These are phyloP conservation scores for Cantharis nigra DNA, from an alignment of 2,888 invertebrate genomes.

Conservation along the genomic window DNA sequence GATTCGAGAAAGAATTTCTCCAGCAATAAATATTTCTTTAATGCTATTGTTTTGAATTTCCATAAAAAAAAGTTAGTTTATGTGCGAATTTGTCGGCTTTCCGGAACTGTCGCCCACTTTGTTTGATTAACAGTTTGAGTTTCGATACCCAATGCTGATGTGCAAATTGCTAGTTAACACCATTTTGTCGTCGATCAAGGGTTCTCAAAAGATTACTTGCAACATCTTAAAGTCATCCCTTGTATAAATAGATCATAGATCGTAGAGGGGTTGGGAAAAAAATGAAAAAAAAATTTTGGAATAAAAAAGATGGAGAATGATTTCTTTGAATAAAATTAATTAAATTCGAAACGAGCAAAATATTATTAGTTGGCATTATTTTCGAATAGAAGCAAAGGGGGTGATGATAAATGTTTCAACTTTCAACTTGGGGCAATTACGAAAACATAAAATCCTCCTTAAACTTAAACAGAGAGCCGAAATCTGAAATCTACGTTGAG, in stretches of 20 bases:
- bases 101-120: neutral
- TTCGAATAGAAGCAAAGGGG: conserved; percentile 13
- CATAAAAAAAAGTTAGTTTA: neutral
- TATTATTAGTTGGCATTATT: neutral
- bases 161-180: neutral
- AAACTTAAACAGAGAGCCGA: conserved; percentile 51
- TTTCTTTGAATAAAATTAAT: neutral
- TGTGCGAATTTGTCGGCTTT: neutral
- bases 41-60: neutral
- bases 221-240: neutral
- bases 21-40: neutral
- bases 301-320: neutral
- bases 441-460: conserved; percentile 48
- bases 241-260: neutral
- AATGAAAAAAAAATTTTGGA: neutral
- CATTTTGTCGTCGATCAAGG: neutral
- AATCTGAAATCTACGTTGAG: conserved; percentile 51
- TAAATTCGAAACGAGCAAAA: neutral
- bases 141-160: neutral
- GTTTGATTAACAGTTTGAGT: neutral
- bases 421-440: conserved; percentile 32
- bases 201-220: neutral
- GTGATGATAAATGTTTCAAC: conserved; percentile 27
- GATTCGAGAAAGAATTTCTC: neutral
- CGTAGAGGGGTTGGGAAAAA: no score